These are phyloP conservation scores for Lampris incognitus DNA, from an alignment of 2,113 vertebrate genomes.

Conservation along the genomic window DNA sequence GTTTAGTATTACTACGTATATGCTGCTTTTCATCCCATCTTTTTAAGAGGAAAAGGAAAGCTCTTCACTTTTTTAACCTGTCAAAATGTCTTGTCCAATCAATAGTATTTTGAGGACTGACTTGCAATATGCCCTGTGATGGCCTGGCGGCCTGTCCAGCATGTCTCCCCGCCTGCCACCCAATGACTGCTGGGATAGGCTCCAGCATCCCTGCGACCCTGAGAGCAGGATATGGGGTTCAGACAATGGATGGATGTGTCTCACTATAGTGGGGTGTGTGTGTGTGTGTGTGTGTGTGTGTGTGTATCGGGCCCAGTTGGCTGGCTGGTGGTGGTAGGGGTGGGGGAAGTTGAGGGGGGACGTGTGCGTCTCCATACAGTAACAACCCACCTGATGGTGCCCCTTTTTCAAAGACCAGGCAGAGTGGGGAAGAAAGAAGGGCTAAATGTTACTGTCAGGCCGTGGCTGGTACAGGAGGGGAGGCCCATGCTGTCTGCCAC, in stretches of 20 bases:
- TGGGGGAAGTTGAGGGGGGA: constrained; percentile 62
- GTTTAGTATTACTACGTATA: too few species aligned
- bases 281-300: constrained; percentile 3
- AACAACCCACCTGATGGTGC: constrained; percentile 84
- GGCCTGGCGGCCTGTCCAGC: too few species aligned
- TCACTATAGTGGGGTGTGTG: constrained; percentile 11
- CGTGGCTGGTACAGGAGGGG: constrained; percentile 61
- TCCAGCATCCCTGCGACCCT: too few species aligned
- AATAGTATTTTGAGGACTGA: too few species aligned
- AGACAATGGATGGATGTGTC: background rate
- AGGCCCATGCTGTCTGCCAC: constrained; percentile 81
- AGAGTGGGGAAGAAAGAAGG: constrained; percentile 83
- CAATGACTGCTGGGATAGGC: too few species aligned
- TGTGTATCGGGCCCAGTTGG: constrained; percentile 59
- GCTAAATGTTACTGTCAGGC: constrained; percentile 83
- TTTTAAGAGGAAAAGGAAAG: too few species aligned
- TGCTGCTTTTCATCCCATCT: too few species aligned
- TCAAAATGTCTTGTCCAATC: too few species aligned
- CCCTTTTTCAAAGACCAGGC: constrained; percentile 82
- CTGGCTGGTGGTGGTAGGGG: constrained; percentile 32
- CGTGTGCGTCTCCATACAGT: constrained; percentile 66
- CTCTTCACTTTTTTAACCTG: too few species aligned
- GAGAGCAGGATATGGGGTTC: too few species aligned
- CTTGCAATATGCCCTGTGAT: too few species aligned
- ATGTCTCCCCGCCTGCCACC: too few species aligned